These are phyloP conservation scores for Notarius quadriscutis DNA, from an alignment of 2,113 vertebrate species.

Conservation along the genomic window DNA sequence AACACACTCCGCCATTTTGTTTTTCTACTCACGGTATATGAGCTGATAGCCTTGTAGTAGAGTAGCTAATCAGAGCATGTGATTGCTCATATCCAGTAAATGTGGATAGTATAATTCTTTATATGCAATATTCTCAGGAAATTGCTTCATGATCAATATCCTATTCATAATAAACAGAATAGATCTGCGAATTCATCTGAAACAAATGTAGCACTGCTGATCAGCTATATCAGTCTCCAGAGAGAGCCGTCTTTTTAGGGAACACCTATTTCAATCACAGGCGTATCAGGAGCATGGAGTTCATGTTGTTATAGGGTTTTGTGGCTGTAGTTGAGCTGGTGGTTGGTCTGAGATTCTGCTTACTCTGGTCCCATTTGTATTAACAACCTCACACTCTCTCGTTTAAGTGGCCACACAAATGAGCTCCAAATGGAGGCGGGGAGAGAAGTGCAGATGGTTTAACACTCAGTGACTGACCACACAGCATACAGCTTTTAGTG, in stretches of 20 bases:
- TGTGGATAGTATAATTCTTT: background rate
- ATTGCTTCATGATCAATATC: background rate
- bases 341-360: constrained; percentile 26
- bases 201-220: background rate
- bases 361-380: constrained; percentile 43
- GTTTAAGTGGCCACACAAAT: constrained; percentile 29
- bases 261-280: background rate
- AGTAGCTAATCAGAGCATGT: no score
- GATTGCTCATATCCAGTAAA: background rate
- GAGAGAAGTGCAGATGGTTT: constrained; percentile 48
- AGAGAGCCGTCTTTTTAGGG: background rate
- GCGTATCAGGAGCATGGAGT: background rate
- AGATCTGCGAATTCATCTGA: background rate
- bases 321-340: constrained; percentile 7
- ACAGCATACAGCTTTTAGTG: constrained; percentile 11
- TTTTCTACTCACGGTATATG: no score
- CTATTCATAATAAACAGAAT: background rate
- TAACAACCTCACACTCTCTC: constrained; percentile 39
- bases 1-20: no score
- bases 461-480: constrained; percentile 33
- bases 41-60: no score
- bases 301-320: background rate
- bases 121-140: background rate
- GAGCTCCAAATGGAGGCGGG: constrained; percentile 48
- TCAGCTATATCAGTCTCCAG: background rate